A percentile compares a stretch with the other conserved stretches of the same genome.
phyloP scores from a whole-genome alignment of 2,888 invertebrate species.

The Pristionchus japonicus region DNA sequence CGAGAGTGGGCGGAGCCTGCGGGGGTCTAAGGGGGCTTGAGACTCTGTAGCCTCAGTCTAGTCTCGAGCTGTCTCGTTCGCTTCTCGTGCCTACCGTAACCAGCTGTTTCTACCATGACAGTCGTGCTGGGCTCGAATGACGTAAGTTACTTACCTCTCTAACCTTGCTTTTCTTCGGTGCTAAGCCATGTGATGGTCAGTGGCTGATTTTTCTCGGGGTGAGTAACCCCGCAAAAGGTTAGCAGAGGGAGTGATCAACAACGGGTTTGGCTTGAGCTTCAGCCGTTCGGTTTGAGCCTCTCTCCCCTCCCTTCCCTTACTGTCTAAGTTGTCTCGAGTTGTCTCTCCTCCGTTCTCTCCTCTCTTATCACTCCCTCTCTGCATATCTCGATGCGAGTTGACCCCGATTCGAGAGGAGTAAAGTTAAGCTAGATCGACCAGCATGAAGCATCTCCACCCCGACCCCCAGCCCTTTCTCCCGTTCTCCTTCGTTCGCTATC shows the following conservation, averaged over 20 bases:
- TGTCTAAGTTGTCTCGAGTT: constrained; percentile 4
- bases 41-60: not conserved
- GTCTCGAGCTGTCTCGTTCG: not conserved
- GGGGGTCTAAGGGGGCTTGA: constrained; percentile 14
- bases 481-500: not conserved
- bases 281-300: constrained; percentile 23
- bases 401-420: constrained; percentile 28
- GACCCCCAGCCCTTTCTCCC: not conserved
- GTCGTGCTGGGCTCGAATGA: not conserved
- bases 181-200: not conserved
- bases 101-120: not conserved
- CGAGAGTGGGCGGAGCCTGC: constrained; percentile 1
- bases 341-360: not conserved
- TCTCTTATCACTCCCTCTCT: not conserved
- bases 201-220: constrained; percentile 7
- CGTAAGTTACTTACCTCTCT: not conserved
- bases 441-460: not conserved
- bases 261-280: constrained; percentile 19
- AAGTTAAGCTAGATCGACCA: constrained; percentile 17
- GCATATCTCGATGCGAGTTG: not conserved
- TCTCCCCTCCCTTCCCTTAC: not conserved
- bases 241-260: not conserved
- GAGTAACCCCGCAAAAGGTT: constrained; percentile 6
- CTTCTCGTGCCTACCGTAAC: not conserved
- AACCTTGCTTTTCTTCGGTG: too few species aligned